These are phyloP conservation scores for Chloroceryle aenea DNA, from an alignment of 2,113 vertebrate genomes.

Conservation along the genomic window DNA sequence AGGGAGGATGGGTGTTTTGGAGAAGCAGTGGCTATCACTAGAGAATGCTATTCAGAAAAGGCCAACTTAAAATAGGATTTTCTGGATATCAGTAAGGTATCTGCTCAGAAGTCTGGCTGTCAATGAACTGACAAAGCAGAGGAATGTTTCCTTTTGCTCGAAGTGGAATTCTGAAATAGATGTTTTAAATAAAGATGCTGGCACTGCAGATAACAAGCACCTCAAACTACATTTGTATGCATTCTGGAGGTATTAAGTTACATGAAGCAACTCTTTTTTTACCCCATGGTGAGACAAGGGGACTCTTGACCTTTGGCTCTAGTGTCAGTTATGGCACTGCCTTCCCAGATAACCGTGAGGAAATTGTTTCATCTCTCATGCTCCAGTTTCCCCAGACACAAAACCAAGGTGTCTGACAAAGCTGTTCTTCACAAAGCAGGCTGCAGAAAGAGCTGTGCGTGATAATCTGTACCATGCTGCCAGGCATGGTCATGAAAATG, in stretches of 20 bases:
- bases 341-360: not conserved
- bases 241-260: not conserved
- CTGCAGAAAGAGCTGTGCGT: not conserved
- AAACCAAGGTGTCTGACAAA: not conserved
- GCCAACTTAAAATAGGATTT: not conserved
- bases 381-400: not conserved
- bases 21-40: not conserved
- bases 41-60: not conserved
- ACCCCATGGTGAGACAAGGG: not conserved
- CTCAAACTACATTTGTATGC: fast-evolving
- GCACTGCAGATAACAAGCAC: not conserved
- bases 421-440: not conserved
- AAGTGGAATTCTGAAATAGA: not conserved
- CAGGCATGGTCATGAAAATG: not conserved
- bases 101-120: not conserved
- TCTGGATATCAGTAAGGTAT: not conserved
- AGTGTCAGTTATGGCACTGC: not conserved
- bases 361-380: not conserved
- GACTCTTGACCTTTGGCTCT: not conserved
- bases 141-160: not conserved
- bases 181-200: not conserved
- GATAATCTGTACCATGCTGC: not conserved
- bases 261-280: not conserved
- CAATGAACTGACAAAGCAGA: not conserved
- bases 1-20: not conserved